Evolutionary conservation across 2,888 invertebrate genomes (phyloP), one percentile per base, ranked within the genome.

Genomic region (Halictus quadricinctus): DNA sequence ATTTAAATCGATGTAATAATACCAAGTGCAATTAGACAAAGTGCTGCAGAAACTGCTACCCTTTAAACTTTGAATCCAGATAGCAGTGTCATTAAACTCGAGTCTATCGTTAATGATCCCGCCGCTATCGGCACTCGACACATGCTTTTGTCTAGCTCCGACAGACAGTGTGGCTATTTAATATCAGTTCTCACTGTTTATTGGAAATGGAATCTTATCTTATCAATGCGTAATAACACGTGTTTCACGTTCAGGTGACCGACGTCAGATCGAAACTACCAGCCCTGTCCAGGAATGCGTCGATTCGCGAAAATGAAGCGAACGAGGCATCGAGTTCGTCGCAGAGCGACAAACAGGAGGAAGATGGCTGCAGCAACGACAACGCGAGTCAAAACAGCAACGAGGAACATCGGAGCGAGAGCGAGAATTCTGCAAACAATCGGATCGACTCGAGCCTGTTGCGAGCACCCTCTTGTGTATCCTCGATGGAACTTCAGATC

Each of bases 401-500:
- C 43, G 90, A 89, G 15, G 21, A 83, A 5, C 80, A 64, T 8
- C 84, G 64, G 8, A 85, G 80, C 36, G 84, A 81, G 12, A 83
- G 82, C 25, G 89, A 79, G 46, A 76, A 54, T 13, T 86, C 70
- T 1, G 76, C 0, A 13, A 76, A 66, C 25, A 74, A 72, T 13
- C 80, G 43, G 8, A 75, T 70, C 69, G 84, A 77, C 15, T 74
- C 74, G 4, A 72, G 29, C 43, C 10, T 46, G 10, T 72, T 79
- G n/a, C 70, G 21, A 54, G 79, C 84, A n/a, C 84, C 88, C 0
- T 80, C 87, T 64, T 72, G 48, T 36, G 72, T 88, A 10, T 78
- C 89, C 18, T 87, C 85, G 4, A 88, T 91, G 75, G 90, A 92
- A 73, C 80, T 92, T 4, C 89, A 88, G 46, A 91, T 82, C 13